Evolutionary conservation across 2,113 vertebrate species (phyloP).

Genomic region (Lipotes vexillifer): DNA sequence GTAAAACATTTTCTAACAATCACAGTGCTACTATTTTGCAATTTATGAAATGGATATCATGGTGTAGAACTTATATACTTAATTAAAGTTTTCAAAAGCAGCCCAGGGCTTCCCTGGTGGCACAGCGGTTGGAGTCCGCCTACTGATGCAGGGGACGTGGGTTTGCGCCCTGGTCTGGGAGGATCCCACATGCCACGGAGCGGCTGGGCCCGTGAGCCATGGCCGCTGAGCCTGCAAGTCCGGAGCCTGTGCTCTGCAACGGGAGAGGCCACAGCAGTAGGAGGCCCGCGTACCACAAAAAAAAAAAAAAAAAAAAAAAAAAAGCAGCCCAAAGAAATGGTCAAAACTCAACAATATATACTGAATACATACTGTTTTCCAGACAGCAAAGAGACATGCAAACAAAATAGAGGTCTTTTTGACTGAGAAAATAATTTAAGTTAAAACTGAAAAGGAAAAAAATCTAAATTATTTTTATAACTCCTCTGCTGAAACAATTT

Average conservation of each 20-base stretch:
- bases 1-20: too few species aligned
- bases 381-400: neutral
- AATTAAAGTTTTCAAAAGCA: constrained; percentile 8
- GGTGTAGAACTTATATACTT: neutral
- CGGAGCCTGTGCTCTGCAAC: too few species aligned
- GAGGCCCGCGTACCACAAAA: too few species aligned
- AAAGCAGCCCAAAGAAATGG: neutral
- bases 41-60: neutral
- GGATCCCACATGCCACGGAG: too few species aligned
- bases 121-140: too few species aligned
- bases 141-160: too few species aligned
- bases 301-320: neutral
- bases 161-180: too few species aligned
- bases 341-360: neutral
- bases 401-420: neutral
- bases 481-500: neutral
- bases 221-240: too few species aligned
- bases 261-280: too few species aligned
- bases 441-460: neutral
- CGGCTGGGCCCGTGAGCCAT: too few species aligned
- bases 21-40: neutral
- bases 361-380: neutral
- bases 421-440: neutral
- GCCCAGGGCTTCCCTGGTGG: neutral
- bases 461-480: neutral